These are phyloP conservation scores for Cygnus olor DNA, from an alignment of 2,797 vertebrate genomes.

Conservation along the genomic window DNA sequence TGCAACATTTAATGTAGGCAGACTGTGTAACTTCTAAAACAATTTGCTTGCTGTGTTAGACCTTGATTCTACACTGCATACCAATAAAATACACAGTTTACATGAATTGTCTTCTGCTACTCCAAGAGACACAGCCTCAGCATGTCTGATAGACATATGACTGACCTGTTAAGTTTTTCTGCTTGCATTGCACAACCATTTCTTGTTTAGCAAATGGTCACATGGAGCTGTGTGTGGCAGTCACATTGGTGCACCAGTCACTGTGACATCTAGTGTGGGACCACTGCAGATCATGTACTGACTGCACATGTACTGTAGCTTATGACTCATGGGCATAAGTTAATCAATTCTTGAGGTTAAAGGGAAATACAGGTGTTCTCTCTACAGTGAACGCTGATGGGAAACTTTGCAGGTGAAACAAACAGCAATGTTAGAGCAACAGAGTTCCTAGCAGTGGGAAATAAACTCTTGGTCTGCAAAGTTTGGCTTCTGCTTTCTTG, in stretches of 20 bases:
- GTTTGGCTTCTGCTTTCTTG: neutral
- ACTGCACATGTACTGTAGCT: neutral
- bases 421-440: neutral
- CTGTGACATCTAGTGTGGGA: neutral
- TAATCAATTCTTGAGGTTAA: neutral
- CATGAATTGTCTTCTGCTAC: neutral
- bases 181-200: neutral
- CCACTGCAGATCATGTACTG: neutral
- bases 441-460: neutral
- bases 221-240: neutral
- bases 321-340: neutral
- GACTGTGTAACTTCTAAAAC: neutral
- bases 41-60: neutral
- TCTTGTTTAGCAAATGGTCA: conserved; percentile 22
- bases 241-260: neutral
- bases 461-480: neutral
- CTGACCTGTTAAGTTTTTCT: neutral
- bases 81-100: neutral
- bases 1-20: neutral
- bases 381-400: rapidly evolving
- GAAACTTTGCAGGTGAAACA: neutral
- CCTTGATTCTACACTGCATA: neutral
- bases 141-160: neutral
- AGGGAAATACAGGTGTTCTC: neutral
- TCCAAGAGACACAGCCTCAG: neutral